Base-by-base conservation (phyloP, 2,113 vertebrate genomes). In the Clarias magur region DNA sequence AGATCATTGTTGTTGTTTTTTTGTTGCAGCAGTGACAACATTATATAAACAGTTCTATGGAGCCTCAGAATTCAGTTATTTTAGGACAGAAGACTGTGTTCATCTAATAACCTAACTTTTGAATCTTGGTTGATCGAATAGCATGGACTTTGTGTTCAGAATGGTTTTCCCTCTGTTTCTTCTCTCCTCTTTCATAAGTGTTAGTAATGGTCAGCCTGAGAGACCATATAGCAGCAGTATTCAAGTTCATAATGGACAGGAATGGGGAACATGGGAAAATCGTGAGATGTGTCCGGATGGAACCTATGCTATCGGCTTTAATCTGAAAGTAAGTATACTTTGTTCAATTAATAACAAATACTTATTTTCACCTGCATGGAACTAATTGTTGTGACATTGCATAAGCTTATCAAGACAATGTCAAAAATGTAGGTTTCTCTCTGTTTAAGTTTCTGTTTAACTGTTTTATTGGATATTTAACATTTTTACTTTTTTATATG, bases 261-360 rank as follows among this genome's bases (percentile, higher is more conserved):
- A 3, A 2, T 65, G 63, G 63, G 63, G 63, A 3, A 1, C 63
- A 65, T 65, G 63, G 63, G 63, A 25, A 65, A 4, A 9, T 65
- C 0, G 2, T 9, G n/a, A n/a, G 27, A 68, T 12, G 53, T 86
- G 85, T 80, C 85, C 85, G 42, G 0, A 4, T 0, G 85, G 85
- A 13, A 86, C 85, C 63, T 86, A 68, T n/a, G 85, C 85, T 38
- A 86, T 48, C 17, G 85, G 85, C 48, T 86, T 86, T 57, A 80
- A 53, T 5, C 85, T 86, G 17, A 80, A 27, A 53, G 85, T 80
- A 8, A 27, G 75, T 80, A 65, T 15, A 21, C 25, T 8, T 30
- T 1, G 3, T 75, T 85, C 34, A 38, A 38, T 38, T 38, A 38
- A 38, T 38, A 38, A 38, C 34, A 38, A 38, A 38, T 38, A 38